phyloP scores from a whole-genome alignment of 2,113 vertebrate genomes.

The Oxyruncus cristatus region DNA sequence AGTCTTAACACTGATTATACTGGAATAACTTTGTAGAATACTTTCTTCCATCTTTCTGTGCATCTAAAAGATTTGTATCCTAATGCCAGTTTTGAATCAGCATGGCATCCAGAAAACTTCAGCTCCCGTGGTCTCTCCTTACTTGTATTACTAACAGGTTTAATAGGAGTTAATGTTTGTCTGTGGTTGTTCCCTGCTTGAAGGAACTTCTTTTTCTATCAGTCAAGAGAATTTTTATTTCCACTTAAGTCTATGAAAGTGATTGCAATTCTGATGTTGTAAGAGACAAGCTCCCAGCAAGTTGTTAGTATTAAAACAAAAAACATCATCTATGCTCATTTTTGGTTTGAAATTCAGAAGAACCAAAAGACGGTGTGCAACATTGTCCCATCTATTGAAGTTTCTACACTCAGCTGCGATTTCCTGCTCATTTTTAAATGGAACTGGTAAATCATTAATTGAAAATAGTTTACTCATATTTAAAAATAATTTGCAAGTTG shows the following conservation, averaged over 20 bases:
- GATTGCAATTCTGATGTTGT: background rate
- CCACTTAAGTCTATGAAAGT: background rate
- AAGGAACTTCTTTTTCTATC: background rate
- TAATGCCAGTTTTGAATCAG: background rate
- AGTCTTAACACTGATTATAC: background rate
- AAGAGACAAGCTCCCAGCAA: background rate
- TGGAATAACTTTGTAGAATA: background rate
- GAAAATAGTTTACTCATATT: background rate
- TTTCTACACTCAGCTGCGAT: background rate
- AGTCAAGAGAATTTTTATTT: background rate
- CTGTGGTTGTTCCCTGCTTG: background rate
- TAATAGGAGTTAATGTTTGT: background rate
- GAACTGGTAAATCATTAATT: background rate
- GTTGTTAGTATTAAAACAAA: background rate
- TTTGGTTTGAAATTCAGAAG: background rate
- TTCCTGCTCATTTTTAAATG: background rate
- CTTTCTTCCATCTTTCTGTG: background rate
- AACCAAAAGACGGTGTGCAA: background rate
- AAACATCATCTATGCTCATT: background rate
- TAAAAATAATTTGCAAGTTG: constrained; percentile 10
- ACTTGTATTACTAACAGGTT: background rate
- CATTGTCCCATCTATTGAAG: background rate
- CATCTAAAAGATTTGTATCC: background rate
- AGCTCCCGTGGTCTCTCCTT: background rate
- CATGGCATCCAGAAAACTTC: background rate